Percentiles rank a stretch among this genome's conserved stretches.
phyloP scores from a whole-genome alignment of 1,140 invertebrate species.

The Lordiphosa clarofinis region DNA sequence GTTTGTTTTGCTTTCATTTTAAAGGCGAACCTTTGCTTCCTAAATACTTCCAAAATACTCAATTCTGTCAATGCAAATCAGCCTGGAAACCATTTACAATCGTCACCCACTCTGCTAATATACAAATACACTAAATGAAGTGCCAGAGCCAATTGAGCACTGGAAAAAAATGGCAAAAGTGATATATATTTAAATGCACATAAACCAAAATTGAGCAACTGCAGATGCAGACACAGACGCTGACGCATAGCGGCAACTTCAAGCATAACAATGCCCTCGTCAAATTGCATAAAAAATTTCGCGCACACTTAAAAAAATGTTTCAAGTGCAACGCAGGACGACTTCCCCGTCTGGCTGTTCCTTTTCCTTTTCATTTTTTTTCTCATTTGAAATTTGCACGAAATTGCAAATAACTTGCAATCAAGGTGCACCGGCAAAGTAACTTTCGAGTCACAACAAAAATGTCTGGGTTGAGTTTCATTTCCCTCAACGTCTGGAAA shows the following conservation, averaged over 20 bases:
- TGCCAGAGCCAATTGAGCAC: too few species aligned
- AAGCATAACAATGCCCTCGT: slow-evolving; percentile 4
- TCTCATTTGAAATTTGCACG: slow-evolving; percentile 55
- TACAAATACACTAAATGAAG: too few species aligned
- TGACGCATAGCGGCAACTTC: background rate
- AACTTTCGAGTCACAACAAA: slow-evolving; percentile 50
- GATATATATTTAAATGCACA: too few species aligned
- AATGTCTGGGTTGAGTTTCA: slow-evolving; percentile 27
- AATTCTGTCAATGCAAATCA: too few species aligned
- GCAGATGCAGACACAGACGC: too few species aligned
- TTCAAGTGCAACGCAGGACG: slow-evolving; percentile 55
- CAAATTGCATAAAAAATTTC: slow-evolving; percentile 69
- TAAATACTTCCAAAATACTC: too few species aligned
- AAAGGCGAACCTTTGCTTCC: too few species aligned
- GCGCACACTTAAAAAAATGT: slow-evolving; percentile 48
- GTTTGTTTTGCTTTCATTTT: too few species aligned
- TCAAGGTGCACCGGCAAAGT: slow-evolving; percentile 57
- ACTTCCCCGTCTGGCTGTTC: slow-evolving; percentile 20
- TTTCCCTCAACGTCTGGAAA: slow-evolving; percentile 67
- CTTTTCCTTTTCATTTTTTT: background rate
- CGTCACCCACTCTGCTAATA: too few species aligned
- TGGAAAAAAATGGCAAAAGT: too few species aligned
- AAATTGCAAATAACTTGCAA: slow-evolving; percentile 77
- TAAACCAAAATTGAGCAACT: too few species aligned
- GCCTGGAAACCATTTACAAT: too few species aligned